These are phyloP conservation scores for Liposcelis brunnea DNA, from an alignment of 2,888 invertebrate genomes.

Conservation along the genomic window DNA sequence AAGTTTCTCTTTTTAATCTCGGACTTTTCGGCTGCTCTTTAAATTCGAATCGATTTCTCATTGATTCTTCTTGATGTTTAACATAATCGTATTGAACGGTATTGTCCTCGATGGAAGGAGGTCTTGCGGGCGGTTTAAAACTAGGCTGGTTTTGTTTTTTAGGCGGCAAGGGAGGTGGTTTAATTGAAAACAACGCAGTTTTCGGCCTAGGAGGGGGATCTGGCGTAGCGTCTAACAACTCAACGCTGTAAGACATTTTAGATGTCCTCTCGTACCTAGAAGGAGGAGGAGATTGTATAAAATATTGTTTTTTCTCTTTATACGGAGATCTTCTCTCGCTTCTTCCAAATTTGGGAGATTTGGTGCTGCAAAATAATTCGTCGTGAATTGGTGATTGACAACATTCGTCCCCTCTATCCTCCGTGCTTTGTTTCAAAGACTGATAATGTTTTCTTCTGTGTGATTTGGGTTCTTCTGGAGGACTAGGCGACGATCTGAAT, in stretches of 20 bases:
- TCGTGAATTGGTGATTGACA: conserved; percentile 8
- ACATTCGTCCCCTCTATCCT: conserved; percentile 1
- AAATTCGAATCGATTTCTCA: conserved; percentile 16
- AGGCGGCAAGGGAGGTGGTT: conserved; percentile 56
- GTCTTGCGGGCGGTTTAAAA: conserved; percentile 45
- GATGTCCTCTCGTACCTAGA: conserved; percentile 2
- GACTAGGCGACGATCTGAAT: conserved; percentile 18
- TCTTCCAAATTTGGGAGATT: conserved; percentile 3
- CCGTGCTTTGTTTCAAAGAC: background rate
- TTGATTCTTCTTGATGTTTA: conserved; percentile 27
- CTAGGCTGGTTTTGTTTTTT: conserved; percentile 43
- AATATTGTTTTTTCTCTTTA: background rate
- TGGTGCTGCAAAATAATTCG: conserved; percentile 9
- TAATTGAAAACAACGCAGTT: conserved; percentile 34
- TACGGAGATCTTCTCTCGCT: conserved; percentile 11
- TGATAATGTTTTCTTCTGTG: conserved; percentile 1
- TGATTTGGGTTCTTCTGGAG: conserved; percentile 1
- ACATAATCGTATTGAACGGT: conserved; percentile 35
- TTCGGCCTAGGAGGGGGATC: conserved; percentile 52
- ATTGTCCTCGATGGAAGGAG: conserved; percentile 36
- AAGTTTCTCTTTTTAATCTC: conserved; percentile 13
- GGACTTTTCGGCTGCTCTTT: conserved; percentile 16
- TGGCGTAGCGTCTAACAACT: conserved; percentile 30
- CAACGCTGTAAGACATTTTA: conserved; percentile 21
- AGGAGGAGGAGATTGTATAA: background rate